Percentiles rank a stretch among this genome's conserved stretches.
These are phyloP conservation scores for Phacellophora camtschatica DNA, from an alignment of 30 jellyfish, hydroid and myxozoan genomes.

Conservation along the genomic window DNA sequence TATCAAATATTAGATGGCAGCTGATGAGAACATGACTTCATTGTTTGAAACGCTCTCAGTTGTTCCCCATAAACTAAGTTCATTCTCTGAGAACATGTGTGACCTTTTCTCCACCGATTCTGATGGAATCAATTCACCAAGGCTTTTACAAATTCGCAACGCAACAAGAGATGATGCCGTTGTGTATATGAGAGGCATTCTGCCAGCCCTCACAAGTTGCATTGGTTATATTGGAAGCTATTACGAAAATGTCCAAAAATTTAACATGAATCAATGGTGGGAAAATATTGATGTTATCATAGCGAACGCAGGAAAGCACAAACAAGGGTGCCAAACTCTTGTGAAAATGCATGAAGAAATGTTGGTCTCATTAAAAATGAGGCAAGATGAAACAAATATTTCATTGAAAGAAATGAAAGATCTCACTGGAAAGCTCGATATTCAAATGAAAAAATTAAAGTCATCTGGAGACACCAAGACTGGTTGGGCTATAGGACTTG, in stretches of 20 bases:
- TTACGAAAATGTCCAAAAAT: slow-evolving; percentile 17
- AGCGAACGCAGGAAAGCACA: slow-evolving; percentile 8
- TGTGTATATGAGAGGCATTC: slow-evolving; percentile 19
- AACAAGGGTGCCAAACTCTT: slow-evolving; percentile 36
- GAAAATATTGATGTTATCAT: slow-evolving; percentile 13
- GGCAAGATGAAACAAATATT: slow-evolving; percentile 24
- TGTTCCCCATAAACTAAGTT: no score
- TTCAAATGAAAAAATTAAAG: neutral
- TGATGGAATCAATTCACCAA: neutral
- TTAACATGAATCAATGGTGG: slow-evolving; percentile 51
- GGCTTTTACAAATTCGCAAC: neutral
- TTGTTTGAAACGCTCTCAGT: no score
- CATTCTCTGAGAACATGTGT: no score
- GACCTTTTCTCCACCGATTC: neutral
- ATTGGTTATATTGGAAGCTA: slow-evolving; percentile 11
- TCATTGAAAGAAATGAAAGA: slow-evolving; percentile 19
- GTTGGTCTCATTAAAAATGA: slow-evolving; percentile 1
- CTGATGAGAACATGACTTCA: no score
- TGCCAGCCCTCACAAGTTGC: slow-evolving; percentile 29
- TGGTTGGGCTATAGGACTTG: slow-evolving; percentile 49
- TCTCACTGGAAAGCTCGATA: slow-evolving; percentile 9
- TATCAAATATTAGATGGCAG: no score
- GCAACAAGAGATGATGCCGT: slow-evolving; percentile 44
- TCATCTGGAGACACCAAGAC: neutral
- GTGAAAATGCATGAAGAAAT: slow-evolving; percentile 35